These are phyloP conservation scores for Kryptolebias marmoratus DNA, from an alignment of 2,113 vertebrate genomes.

Conservation along the genomic window DNA sequence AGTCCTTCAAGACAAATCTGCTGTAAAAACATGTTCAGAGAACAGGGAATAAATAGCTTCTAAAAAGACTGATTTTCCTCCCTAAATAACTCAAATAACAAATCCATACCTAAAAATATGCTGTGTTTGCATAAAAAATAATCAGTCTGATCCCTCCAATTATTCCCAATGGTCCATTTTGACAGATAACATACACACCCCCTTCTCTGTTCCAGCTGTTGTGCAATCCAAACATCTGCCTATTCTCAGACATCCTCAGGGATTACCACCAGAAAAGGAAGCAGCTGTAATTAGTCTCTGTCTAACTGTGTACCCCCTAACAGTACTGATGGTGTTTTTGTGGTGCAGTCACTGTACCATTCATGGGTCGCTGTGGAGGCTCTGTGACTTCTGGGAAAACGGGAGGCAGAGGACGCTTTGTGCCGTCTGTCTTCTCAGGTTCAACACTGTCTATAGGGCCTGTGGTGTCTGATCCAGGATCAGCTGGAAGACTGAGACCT, in stretches of 20 bases:
- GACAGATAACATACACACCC: slow-evolving; percentile 35
- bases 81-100: too few relatives aligned
- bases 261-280: slow-evolving; percentile 52
- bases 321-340: slow-evolving; percentile 25
- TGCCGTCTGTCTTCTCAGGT: slow-evolving; percentile 16
- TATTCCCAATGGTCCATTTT: slow-evolving; percentile 25
- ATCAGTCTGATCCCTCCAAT: neutral
- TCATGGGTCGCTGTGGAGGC: slow-evolving; percentile 43
- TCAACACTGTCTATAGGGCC: slow-evolving; percentile 6
- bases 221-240: slow-evolving; percentile 50
- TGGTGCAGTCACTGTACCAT: slow-evolving; percentile 60
- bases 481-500: slow-evolving; percentile 26
- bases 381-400: slow-evolving; percentile 38
- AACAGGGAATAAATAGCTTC: neutral
- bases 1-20: too few relatives aligned
- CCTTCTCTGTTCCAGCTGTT: slow-evolving; percentile 53
- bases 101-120: too few relatives aligned
- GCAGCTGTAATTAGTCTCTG: slow-evolving; percentile 41
- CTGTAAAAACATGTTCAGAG: too few relatives aligned
- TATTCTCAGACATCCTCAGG: slow-evolving; percentile 58
- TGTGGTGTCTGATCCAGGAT: slow-evolving; percentile 12
- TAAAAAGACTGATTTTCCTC: neutral
- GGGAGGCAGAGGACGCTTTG: slow-evolving; percentile 17
- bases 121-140: slow-evolving; percentile 24
- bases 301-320: slow-evolving; percentile 24